These are phyloP conservation scores for Mellivora capensis DNA, from an alignment of 2,113 vertebrate species.

Conservation along the genomic window DNA sequence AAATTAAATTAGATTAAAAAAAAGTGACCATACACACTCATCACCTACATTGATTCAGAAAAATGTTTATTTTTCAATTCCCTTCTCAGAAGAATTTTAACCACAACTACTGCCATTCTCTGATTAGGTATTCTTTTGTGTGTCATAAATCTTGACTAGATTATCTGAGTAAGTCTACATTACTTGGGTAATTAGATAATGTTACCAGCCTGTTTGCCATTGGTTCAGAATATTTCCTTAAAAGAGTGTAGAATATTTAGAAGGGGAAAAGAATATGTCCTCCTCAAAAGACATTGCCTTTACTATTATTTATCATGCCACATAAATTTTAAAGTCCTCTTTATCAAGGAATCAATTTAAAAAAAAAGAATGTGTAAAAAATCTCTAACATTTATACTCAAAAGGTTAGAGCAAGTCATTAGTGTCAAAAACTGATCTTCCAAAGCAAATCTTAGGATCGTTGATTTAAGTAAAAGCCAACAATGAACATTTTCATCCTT, in stretches of 20 bases:
- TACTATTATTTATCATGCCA: not conserved
- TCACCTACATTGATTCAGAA: not conserved
- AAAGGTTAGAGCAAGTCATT: conserved; percentile 28
- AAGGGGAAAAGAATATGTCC: not conserved
- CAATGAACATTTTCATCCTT: not conserved
- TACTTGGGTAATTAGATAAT: not conserved
- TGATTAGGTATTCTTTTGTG: not conserved
- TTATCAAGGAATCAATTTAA: conserved; percentile 9
- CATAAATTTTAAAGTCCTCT: not conserved
- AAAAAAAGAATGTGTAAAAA: not conserved
- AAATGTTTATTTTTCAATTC: not conserved
- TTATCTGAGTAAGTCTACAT: not conserved
- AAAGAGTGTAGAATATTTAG: not conserved
- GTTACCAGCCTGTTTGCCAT: not conserved
- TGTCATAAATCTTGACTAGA: not conserved
- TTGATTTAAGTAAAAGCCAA: not conserved
- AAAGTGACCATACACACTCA: not conserved
- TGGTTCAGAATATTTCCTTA: conserved; percentile 37
- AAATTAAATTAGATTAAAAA: too few species aligned
- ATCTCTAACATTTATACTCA: conserved; percentile 15
- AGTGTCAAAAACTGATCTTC: not conserved
- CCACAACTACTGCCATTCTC: not conserved
- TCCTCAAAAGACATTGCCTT: not conserved
- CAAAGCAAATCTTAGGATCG: not conserved
- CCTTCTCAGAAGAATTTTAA: not conserved